Evolutionary conservation across 2,888 invertebrate genomes (phyloP), one percentile per base, ranked within the genome.

Genomic region (Horisme vitalbata): DNA sequence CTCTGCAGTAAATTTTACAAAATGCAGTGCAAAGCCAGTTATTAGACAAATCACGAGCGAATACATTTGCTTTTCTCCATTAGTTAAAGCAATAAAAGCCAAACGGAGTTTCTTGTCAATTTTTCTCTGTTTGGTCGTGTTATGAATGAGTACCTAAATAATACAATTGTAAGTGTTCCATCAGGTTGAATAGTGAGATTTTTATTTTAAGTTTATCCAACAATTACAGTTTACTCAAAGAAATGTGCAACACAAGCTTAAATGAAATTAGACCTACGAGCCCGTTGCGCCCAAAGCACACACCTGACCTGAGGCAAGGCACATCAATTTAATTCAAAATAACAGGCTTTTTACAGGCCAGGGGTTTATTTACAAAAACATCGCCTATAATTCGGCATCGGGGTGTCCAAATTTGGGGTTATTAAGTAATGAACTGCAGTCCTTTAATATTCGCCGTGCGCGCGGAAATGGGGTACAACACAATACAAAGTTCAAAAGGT

Each of bases 311-410:
- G 8, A 10, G 33, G 26, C 23, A 34, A 28, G 24, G n/a, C n/a
- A n/a, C 52, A 45, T 51, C 41, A 52, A 52, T 54, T 52, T 58
- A 49, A 45, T 49, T 55, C 63, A 70, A 71, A 73, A 72, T 68
- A 69, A 68, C 65, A 66, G 61, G 59, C 52, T 62, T 68, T 61
- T 55, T 43, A 50, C 57, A 67, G 11, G 61, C 54, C 69, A 72
- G 77, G 69, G 80, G 76, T 79, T 82, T 84, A 81, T 83, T 84
- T 82, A 85, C 79, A 81, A 85, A 83, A 83, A 84, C 78, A 73
- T 73, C 63, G 41, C 52, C 75, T 76, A 68, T 83, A 83, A 83
- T 83, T 77, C 79, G 59, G 61, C 68, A 61, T 65, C 59, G 65
- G 79, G 85, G 84, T 81, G 84, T 82, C 61, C 73, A 77, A 82